These are phyloP conservation scores for Acarapis woodi DNA, from an alignment of 1,140 invertebrate species.

Conservation along the genomic window DNA sequence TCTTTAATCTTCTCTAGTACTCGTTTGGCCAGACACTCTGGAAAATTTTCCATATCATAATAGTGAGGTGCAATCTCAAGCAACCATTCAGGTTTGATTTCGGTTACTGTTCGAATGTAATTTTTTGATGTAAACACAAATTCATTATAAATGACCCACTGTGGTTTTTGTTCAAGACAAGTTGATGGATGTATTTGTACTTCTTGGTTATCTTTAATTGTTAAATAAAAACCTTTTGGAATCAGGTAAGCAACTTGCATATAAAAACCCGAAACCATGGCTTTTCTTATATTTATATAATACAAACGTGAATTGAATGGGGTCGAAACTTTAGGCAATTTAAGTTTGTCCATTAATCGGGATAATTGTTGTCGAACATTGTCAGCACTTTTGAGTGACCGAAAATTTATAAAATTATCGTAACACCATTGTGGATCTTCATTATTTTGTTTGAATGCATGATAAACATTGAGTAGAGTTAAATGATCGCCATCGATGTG, in stretches of 20 bases:
- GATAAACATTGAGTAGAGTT: constrained; percentile 73
- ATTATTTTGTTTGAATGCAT: constrained; percentile 95
- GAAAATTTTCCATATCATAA: constrained; percentile 92
- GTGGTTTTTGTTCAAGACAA: constrained; percentile 93
- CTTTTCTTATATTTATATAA: constrained; percentile 93
- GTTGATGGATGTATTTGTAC: constrained; percentile 96
- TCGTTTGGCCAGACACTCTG: constrained; percentile 77
- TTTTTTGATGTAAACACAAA: constrained; percentile 98
- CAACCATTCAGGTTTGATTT: constrained; percentile 84
- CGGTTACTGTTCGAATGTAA: constrained; percentile 93
- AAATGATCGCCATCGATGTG: constrained; percentile 98
- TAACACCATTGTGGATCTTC: constrained; percentile 97
- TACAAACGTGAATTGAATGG: constrained; percentile 96
- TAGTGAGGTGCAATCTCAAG: constrained; percentile 83
- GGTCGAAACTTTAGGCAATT: constrained; percentile 71
- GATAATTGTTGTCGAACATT: constrained; percentile 52
- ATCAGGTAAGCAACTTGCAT: constrained; percentile 97
- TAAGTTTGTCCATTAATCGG: constrained; percentile 70
- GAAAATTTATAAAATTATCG: constrained; percentile 95
- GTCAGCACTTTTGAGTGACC: constrained; percentile 76
- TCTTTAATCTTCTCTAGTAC: constrained; percentile 58
- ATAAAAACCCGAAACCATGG: constrained; percentile 88
- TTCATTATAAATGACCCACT: constrained; percentile 99
- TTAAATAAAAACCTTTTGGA: constrained; percentile 80
- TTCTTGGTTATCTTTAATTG: constrained; percentile 95